Evolutionary conservation across 2,888 invertebrate genomes (phyloP), one percentile per base, ranked within the genome.

Genomic region (Incurvaria masculella): DNA sequence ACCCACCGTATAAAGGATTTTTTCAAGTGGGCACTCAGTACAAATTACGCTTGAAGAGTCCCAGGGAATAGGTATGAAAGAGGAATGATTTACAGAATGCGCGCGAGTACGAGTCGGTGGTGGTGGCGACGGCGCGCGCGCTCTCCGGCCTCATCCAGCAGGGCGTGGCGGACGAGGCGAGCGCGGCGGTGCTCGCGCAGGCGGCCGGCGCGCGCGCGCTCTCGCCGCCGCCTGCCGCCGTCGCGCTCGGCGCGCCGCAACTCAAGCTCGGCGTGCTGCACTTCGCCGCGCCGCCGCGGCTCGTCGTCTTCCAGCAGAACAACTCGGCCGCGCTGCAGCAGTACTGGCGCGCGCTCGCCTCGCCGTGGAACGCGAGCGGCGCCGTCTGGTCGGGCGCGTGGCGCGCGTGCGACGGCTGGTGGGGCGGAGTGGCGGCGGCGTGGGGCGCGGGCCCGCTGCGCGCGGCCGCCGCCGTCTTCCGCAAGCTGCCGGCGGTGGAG

Each of bases 401-500:
- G 80, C 73, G 72, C 56, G 68, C 79, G 4, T 76, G 80, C 56
- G 68, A 73, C 48, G 66, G 72, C 18, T 71, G 75, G 71, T 72
- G 74, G 78, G 66, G 73, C n/a, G 79, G 78, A 0, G 71, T 67
- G 27, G 72, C 78, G 16, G 76, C 79, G 21, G 72, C 79, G 6
- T 61, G 73, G 2, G 75, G 78, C 0, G 55, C 62, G 2, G 73
- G 74, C 1, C 61, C 69, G 2, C 61, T 65, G 4, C 59, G 84
- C 59, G 83, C 83, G 51, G 83, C 83, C 21, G 83, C 84, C 4
- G 84, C 84, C 27, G 68, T 85, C 10, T 85, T 84, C 60, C 79
- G 82, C 11, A 71, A 79, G 14, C 68, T 86, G 55, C 79, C 86
- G 51, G 75, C 88, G 54, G 80, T 91, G 68, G 88, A 88, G 52